Evolutionary conservation across 2,888 invertebrate genomes (phyloP), one percentile per base, ranked within the genome.

Genomic region (Ommatoiulus sabulosus): DNA sequence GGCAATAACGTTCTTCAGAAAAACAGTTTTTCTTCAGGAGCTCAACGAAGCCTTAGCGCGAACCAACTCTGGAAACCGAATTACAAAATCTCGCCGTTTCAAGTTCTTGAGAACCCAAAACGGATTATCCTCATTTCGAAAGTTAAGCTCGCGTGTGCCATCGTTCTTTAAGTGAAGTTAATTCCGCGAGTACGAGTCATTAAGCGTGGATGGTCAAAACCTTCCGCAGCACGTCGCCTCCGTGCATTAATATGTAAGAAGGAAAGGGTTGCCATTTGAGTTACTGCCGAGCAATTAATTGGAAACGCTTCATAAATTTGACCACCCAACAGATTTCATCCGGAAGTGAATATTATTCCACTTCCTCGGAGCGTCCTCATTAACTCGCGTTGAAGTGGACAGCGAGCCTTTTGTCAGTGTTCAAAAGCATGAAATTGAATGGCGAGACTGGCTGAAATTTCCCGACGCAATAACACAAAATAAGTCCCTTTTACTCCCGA

Each of bases 261-360:
- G 8, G 48, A 12, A 17, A 35, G 24, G 24, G 24, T 15, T 80
- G 12, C 80, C 80, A 80, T 80, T 80, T 80, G 80, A 80, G 80
- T 80, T 80, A 80, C 80, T 80, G 80, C 80, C 80, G 80, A 80
- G 80, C 80, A 80, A 80, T 80, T 80, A 80, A 80, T 80, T 80
- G 80, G 80, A 80, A 80, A 80, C 80, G 80, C 80, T 80, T 80
- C 80, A 80, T 80, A 80, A 80, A 80, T 80, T 80, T 80, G 35
- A 80, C 35, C 80, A 80, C 80, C 80, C 80, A 80, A 80, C 80
- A 80, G 80, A 80, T 80, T n/a, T 80, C 80, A 80, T 80, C 80
- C 80, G 80, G 80, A 80, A 80, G 80, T 80, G 80, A 80, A 80
- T 80, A 80, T 80, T 80, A 80, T 80, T 80, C 80, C 80, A 80